phyloP scores from a whole-genome alignment of 2,888 invertebrate genomes.

The Trichopoda pennipes region DNA sequence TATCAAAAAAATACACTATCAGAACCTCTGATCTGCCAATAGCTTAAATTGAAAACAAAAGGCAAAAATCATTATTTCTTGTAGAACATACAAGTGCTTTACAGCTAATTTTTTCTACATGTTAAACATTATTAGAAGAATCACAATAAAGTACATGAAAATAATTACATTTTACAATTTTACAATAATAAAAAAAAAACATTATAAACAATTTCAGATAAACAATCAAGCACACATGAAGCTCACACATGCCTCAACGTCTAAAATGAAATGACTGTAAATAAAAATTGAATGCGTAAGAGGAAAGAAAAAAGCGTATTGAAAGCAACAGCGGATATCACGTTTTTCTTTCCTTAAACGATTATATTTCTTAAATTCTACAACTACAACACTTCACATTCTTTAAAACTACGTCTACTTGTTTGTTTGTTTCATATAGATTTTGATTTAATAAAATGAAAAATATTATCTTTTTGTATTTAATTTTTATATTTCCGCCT shows the following conservation, averaged over 20 bases:
- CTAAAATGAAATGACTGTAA: not conserved
- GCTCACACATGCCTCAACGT: not conserved
- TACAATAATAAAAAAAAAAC: constrained; percentile 21
- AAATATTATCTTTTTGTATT: constrained; percentile 38
- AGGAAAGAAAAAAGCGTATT: not conserved
- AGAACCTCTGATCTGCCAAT: constrained; percentile 13
- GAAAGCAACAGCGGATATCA: constrained; percentile 50
- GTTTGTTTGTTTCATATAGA: constrained; percentile 2
- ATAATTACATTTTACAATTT: constrained; percentile 50
- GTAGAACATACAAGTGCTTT: constrained; percentile 40
- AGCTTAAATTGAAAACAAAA: constrained; percentile 9
- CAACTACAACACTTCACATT: constrained; percentile 17
- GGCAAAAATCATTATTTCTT: constrained; percentile 7
- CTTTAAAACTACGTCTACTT: not conserved
- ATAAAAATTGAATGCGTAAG: constrained; percentile 30
- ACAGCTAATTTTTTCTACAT: constrained; percentile 30
- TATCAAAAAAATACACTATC: not conserved
- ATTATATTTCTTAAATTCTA: constrained; percentile 34
- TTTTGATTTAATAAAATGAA: constrained; percentile 26
- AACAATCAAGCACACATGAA: not conserved
- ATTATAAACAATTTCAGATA: constrained; percentile 12
- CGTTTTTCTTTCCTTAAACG: constrained; percentile 38
- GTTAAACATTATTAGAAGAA: constrained; percentile 49
- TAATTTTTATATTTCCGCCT: constrained; percentile 52
- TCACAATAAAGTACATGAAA: constrained; percentile 52